Evolutionary conservation across 2,797 vertebrate genomes (phyloP).

Genomic region (Sebastes vulpes): DNA sequence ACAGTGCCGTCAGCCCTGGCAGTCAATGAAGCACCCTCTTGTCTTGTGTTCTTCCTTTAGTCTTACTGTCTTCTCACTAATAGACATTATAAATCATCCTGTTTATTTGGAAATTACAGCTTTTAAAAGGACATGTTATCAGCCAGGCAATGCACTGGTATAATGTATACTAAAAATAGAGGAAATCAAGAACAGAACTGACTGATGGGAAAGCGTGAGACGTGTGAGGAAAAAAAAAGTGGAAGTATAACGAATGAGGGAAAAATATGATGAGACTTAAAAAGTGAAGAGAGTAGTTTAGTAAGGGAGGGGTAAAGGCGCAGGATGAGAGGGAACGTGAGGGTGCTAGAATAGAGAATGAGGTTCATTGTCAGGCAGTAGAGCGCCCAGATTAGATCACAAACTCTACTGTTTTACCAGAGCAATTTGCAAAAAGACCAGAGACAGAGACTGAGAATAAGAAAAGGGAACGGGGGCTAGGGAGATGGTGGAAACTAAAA

Average conservation of each 20-base stretch:
- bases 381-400: constrained; percentile 23
- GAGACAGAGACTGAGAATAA: not conserved
- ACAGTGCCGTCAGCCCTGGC: not conserved
- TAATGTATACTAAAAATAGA: constrained; percentile 1
- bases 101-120: constrained; percentile 3
- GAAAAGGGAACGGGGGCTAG: not conserved
- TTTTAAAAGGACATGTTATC: not conserved
- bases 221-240: not conserved
- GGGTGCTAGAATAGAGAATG: constrained; percentile 14
- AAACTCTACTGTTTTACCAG: constrained; percentile 12
- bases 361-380: constrained; percentile 14
- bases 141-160: not conserved
- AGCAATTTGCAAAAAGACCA: constrained; percentile 9
- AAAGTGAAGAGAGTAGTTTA: not conserved
- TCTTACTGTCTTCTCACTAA: constrained; percentile 9
- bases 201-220: not conserved
- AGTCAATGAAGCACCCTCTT: not conserved
- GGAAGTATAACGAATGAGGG: not conserved
- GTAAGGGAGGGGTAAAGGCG: not conserved
- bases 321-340: not conserved
- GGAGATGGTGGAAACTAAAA: not conserved
- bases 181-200: not conserved
- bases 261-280: not conserved
- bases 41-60: not conserved
- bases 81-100: constrained; percentile 25